Percentiles rank a stretch among this genome's conserved stretches.
Evolutionary conservation across 30 jellyfish, hydroid and myxozoan genomes (phyloP).

Genomic region (Hydractinia symbiolongicarpus): DNA sequence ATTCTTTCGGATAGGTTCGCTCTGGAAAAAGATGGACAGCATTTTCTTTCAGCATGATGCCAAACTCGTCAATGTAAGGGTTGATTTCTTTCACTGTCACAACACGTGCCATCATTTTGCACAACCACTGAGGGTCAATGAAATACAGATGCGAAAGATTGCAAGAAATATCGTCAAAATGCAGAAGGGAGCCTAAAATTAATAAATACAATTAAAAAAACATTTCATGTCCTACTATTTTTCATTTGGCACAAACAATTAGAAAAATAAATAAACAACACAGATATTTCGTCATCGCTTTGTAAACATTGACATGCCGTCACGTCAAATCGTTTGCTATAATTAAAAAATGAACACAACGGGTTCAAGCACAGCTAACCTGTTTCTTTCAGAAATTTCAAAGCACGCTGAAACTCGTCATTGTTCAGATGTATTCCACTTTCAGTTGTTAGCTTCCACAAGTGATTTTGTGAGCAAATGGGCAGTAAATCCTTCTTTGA

Average conservation of each 20-base stretch:
- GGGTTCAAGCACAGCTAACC: slow-evolving; percentile 34
- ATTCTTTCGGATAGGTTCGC: slow-evolving; percentile 46
- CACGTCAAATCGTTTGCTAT: too few relatives aligned
- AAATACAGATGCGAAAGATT: slow-evolving; percentile 51
- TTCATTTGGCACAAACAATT: neutral
- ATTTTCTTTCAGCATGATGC: slow-evolving; percentile 35
- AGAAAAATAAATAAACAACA: too few relatives aligned
- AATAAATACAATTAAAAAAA: neutral
- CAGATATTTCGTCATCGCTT: too few relatives aligned
- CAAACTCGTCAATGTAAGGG: slow-evolving; percentile 58
- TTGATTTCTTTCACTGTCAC: slow-evolving; percentile 72
- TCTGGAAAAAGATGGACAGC: slow-evolving; percentile 59
- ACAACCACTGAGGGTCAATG: slow-evolving; percentile 93
- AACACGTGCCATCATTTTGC: slow-evolving; percentile 91
- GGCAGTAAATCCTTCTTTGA: slow-evolving; percentile 39
- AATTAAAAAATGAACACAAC: too few relatives aligned
- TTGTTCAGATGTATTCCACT: slow-evolving; percentile 40
- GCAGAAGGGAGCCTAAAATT: slow-evolving; percentile 63
- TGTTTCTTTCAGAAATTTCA: slow-evolving; percentile 72
- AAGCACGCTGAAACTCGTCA: slow-evolving; percentile 72
- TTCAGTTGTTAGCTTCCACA: slow-evolving; percentile 46
- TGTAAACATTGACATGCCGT: too few relatives aligned
- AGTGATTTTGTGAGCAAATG: slow-evolving; percentile 35
- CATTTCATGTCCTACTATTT: neutral
- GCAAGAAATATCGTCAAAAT: slow-evolving; percentile 51